Evolutionary conservation across 35 echinoderm and acorn worm species (phyloP), one percentile per base, ranked within the genome.

Genomic region (Heliocidaris tuberculata): DNA sequence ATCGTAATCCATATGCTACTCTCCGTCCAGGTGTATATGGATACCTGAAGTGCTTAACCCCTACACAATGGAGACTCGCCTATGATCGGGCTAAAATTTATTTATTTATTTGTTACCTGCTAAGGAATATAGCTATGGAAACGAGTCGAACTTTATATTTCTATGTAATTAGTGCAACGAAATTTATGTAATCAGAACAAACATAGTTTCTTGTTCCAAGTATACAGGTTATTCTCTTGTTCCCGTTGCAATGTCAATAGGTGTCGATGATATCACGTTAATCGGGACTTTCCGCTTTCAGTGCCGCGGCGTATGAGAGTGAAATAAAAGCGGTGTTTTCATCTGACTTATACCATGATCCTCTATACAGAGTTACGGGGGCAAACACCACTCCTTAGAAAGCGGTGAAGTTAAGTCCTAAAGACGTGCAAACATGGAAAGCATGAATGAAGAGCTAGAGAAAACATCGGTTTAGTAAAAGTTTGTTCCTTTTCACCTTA

Each of bases 321-420:
- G 29, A 12, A 86, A 32, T 86, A 32, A 48, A 32, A 48, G 29
- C 19, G 31, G 87, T 89, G 47, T 48, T 48, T 89, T 48, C 87
- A 9, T 47, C 15, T 47, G 19, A 27, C 47, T 48, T 48, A 47
- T 27, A 35, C 6, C 91, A 31, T 93, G 91, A 59, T 50, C 50
- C 91, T n/a, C 91, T 93, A 13, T 93, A 48, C 91, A 48, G 91
- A n/a, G 91, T 59, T 30, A 59, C 91, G n/a, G 47, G 91, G 91
- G 50, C 91, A 93, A 93, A 93, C 91, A 93, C 29, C 17, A 59
- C 31, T 59, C 91, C 48, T 93, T 93, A 93, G 91, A 93, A 93
- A 93, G 91, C 91, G 91, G 91, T 93, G 48, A 27, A 93, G 21
- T 30, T 49, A 59, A 93, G n/a, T 89, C 91, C 50, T 48, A 93